Evolutionary conservation across 1,140 invertebrate species (phyloP).

Genomic region (Cotesia glomerata): DNA sequence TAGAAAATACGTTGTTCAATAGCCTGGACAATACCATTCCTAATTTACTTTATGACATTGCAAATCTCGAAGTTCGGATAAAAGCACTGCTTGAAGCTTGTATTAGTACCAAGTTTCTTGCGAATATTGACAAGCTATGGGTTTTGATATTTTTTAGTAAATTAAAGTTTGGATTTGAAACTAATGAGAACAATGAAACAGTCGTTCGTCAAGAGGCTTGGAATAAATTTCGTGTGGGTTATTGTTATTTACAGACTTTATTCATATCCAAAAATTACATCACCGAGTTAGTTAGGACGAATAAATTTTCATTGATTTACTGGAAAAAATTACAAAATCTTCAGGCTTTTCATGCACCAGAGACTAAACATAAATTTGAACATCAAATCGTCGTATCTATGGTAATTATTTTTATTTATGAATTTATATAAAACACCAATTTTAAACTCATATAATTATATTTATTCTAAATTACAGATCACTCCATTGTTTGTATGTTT

Average conservation of each 20-base stretch:
- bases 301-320: constrained; percentile 52
- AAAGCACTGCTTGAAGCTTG: constrained; percentile 56
- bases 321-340: constrained; percentile 53
- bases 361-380: constrained; percentile 52
- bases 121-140: constrained; percentile 51
- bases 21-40: constrained; percentile 52
- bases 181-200: constrained; percentile 27
- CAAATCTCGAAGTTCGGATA: constrained; percentile 49
- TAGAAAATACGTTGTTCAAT: constrained; percentile 55
- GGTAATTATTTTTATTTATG: constrained; percentile 50
- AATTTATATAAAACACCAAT: constrained; percentile 39
- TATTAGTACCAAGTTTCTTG: constrained; percentile 54
- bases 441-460: constrained; percentile 35
- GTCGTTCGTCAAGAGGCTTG: constrained; percentile 39
- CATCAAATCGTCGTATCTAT: constrained; percentile 66
- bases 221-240: constrained; percentile 45
- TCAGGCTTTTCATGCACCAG: constrained; percentile 38
- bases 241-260: constrained; percentile 50
- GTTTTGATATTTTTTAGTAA: constrained; percentile 50
- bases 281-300: constrained; percentile 48
- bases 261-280: constrained; percentile 54
- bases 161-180: constrained; percentile 45
- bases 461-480: constrained; percentile 65
- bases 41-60: constrained; percentile 46
- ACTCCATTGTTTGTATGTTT: constrained; percentile 66